A percentile compares a stretch with the other conserved stretches of the same genome.
Conservation (phyloP, 2,113 vertebrate species). For the Brachyhypopomus occidentalis region DNA sequence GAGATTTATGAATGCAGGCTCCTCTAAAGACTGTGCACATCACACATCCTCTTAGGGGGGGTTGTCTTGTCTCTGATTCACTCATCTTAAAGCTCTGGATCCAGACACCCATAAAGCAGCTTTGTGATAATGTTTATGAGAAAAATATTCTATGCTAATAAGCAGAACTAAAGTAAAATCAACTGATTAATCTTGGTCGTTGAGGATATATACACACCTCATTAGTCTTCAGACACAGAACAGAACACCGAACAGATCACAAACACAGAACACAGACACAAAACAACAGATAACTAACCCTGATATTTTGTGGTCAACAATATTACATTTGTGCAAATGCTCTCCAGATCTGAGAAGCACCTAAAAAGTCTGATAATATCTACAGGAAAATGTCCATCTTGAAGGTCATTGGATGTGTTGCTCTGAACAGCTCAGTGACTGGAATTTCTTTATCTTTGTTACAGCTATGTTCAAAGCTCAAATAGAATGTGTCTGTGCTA, state of each 20-base stretch:
- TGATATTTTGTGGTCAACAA: not conserved
- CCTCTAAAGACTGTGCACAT: too few relatives aligned
- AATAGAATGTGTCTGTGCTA: too few relatives aligned
- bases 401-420: constrained; percentile 45
- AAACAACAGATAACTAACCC: too few relatives aligned
- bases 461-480: not conserved
- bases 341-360: not conserved
- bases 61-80: too few relatives aligned
- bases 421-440: not conserved
- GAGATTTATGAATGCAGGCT: too few relatives aligned
- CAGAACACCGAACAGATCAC: too few relatives aligned
- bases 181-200: too few relatives aligned
- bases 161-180: not conserved
- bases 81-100: too few relatives aligned
- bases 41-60: too few relatives aligned
- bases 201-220: too few relatives aligned
- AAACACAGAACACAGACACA: too few relatives aligned
- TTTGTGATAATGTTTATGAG: not conserved
- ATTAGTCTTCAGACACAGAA: too few relatives aligned
- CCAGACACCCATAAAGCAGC: not conserved
- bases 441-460: constrained; percentile 21
- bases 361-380: constrained; percentile 14
- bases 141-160: not conserved
- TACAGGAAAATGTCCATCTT: constrained; percentile 29
- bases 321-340: not conserved